A percentile compares a stretch with the other conserved stretches of the same genome.
Conservation (phyloP, 1,140 invertebrate species). For the Aphelenchoides besseyi region DNA sequence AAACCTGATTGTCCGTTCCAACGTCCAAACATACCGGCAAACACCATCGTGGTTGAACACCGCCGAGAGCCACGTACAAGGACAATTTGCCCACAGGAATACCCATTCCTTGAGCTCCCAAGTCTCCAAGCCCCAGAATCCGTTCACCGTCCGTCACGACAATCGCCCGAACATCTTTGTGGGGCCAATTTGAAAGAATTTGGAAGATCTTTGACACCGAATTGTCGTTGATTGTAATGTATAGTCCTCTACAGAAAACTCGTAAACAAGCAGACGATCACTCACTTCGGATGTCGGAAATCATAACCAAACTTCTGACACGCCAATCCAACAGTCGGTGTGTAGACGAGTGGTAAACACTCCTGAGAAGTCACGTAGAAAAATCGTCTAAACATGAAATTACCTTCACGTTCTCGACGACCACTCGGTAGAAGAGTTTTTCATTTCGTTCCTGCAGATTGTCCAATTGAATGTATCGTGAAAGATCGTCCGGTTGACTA, state of each 20-base stretch:
- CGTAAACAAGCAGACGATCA: not conserved
- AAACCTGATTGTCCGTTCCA: slow-evolving; percentile 81
- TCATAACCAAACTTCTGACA: slow-evolving; percentile 94
- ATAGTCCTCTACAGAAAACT: slow-evolving; percentile 72
- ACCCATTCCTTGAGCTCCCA: slow-evolving; percentile 90
- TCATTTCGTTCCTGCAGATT: slow-evolving; percentile 83
- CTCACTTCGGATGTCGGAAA: slow-evolving; percentile 79
- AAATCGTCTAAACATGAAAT: slow-evolving; percentile 7
- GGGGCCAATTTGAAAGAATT: slow-evolving; percentile 75
- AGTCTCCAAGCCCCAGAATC: slow-evolving; percentile 86
- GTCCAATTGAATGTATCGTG: slow-evolving; percentile 77
- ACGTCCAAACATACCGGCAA: slow-evolving; percentile 87
- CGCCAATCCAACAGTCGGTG: slow-evolving; percentile 90
- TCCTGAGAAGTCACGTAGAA: slow-evolving; percentile 22
- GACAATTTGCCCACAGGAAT: slow-evolving; percentile 90
- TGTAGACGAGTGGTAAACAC: slow-evolving; percentile 91
- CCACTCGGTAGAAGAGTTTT: slow-evolving; percentile 85
- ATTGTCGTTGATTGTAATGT: slow-evolving; percentile 91
- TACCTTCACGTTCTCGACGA: slow-evolving; percentile 82
- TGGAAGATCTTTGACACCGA: slow-evolving; percentile 71
- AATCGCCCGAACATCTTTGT: slow-evolving; percentile 80
- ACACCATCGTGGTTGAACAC: slow-evolving; percentile 86
- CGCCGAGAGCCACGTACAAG: slow-evolving; percentile 84
- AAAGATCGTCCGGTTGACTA: slow-evolving; percentile 79
- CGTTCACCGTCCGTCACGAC: slow-evolving; percentile 91